phyloP scores from a whole-genome alignment of 2,797 vertebrate genomes.

The Leptatherina wallacei region DNA sequence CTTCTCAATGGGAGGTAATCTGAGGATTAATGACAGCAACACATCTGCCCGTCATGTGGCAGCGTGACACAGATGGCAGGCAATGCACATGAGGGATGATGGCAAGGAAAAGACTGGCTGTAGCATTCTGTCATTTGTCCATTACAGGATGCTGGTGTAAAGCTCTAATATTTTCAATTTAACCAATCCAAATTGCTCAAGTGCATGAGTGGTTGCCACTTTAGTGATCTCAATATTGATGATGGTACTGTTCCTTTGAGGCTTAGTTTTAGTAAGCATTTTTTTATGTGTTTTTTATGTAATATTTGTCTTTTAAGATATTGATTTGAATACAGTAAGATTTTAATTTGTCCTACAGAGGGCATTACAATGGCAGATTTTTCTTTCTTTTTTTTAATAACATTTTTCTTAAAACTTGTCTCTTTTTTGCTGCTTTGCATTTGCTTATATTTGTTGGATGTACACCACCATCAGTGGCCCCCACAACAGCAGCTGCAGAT shows the following conservation, averaged over 20 bases:
- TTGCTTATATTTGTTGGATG: slow-evolving; percentile 30
- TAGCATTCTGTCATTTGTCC: slow-evolving; percentile 58
- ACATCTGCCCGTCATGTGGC: slow-evolving; percentile 73
- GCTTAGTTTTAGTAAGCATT: slow-evolving; percentile 6
- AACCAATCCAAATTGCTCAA: slow-evolving; percentile 36
- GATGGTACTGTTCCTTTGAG: slow-evolving; percentile 3
- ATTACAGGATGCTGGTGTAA: slow-evolving; percentile 39
- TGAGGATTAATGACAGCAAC: slow-evolving; percentile 75
- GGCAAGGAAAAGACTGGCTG: slow-evolving; percentile 41
- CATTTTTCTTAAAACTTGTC: neutral
- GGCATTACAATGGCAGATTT: neutral
- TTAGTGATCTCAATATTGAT: neutral
- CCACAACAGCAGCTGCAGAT: slow-evolving; percentile 38
- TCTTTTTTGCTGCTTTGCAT: slow-evolving; percentile 20
- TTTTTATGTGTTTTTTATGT: neutral
- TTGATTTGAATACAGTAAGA: neutral
- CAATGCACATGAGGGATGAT: slow-evolving; percentile 48
- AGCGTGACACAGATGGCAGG: slow-evolving; percentile 70
- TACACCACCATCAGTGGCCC: slow-evolving; percentile 16
- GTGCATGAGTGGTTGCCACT: slow-evolving; percentile 18
- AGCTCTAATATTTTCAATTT: slow-evolving; percentile 48
- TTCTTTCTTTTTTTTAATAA: neutral
- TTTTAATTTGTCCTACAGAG: neutral
- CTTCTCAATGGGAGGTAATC: slow-evolving; percentile 69
- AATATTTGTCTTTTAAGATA: neutral